These are phyloP conservation scores for Zaprionus inermis DNA, from an alignment of 1,140 invertebrate genomes.

Conservation along the genomic window DNA sequence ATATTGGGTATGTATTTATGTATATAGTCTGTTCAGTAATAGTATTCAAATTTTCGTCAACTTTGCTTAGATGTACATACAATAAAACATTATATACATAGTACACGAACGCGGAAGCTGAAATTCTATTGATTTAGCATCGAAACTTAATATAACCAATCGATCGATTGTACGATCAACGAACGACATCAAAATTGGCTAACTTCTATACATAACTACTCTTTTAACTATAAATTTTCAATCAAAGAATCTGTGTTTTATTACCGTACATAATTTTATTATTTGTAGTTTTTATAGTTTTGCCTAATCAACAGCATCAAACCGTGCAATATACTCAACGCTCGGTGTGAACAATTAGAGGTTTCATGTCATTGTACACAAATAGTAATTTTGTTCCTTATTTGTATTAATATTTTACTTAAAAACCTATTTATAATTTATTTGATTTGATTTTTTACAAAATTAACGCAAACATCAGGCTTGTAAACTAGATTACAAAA, in stretches of 20 bases:
- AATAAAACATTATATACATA: slow-evolving; percentile 74
- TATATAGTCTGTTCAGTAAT: slow-evolving; percentile 24
- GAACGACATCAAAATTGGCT: slow-evolving; percentile 67
- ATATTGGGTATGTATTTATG: slow-evolving; percentile 19
- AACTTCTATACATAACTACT: slow-evolving; percentile 57
- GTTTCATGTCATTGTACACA: slow-evolving; percentile 46
- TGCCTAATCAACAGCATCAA: slow-evolving; percentile 42
- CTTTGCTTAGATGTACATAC: slow-evolving; percentile 44
- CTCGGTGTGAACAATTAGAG: slow-evolving; percentile 27
- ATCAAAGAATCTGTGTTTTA: slow-evolving; percentile 56
- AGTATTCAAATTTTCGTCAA: slow-evolving; percentile 52
- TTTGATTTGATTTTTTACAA: slow-evolving; percentile 69
- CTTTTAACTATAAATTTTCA: slow-evolving; percentile 42
- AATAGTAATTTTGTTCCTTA: slow-evolving; percentile 22
- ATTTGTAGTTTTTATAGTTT: slow-evolving; percentile 34
- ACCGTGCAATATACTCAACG: slow-evolving; percentile 25
- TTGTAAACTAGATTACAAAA: slow-evolving; percentile 67
- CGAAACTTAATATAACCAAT: slow-evolving; percentile 61
- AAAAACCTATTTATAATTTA: slow-evolving; percentile 42
- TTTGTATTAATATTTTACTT: slow-evolving; percentile 47
- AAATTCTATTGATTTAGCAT: slow-evolving; percentile 52
- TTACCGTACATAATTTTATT: slow-evolving; percentile 47
- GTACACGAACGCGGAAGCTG: slow-evolving; percentile 68
- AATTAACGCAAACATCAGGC: slow-evolving; percentile 70
- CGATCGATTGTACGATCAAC: slow-evolving; percentile 57